Base-by-base conservation (phyloP, 2,113 vertebrate genomes). In the Notothenia coriiceps region DNA sequence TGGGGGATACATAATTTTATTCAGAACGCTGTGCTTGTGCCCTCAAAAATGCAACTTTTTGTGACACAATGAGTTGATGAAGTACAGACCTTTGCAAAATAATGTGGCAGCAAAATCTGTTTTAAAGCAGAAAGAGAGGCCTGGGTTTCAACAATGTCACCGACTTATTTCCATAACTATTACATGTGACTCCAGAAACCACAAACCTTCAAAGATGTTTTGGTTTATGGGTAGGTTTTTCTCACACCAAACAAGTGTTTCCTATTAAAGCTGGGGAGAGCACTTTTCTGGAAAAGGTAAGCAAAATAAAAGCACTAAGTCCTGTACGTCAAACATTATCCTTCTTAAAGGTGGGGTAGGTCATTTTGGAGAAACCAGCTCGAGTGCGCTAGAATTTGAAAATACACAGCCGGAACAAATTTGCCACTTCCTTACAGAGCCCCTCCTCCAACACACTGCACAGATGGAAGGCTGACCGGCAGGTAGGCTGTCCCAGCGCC, bases 191-290 rank as follows among this genome's bases (percentile, higher is more conserved):
- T 60, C 51, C 43, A 44, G 6, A 47, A 50, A 63, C 44, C 63
- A 13, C 43, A 67, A 29, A 12, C 13, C 10, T 74, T 85, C 55
- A 12, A 17, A 69, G 57, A 72, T 57, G 69, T 80, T 82, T 64
- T 12, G 77, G 73, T 75, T 85, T 79, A 72, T 65, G 74, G 68
- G 25, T 73, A 56, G 60, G 52, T 82, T 91, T 61, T 47, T 79
- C 17, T 61, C 20, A 40, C 25, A 65, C 65, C 60, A 80, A 85
- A 83, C 4, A 74, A 76, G 52, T 47, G 64, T 17, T 74, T 79
- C 81, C 74, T 54, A 74, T 69, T 50, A 56, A 11, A 14, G 20
- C 35, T 40, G 35, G 35, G 35, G 35, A 40, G 35, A 7, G 35
- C 35, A 40, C 35, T 40, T 40, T 40, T 40, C 35, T 40, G 35